Evolutionary conservation across 2,113 vertebrate genomes (phyloP), one percentile per base, ranked within the genome.

Genomic region (Lipophrys pholis): DNA sequence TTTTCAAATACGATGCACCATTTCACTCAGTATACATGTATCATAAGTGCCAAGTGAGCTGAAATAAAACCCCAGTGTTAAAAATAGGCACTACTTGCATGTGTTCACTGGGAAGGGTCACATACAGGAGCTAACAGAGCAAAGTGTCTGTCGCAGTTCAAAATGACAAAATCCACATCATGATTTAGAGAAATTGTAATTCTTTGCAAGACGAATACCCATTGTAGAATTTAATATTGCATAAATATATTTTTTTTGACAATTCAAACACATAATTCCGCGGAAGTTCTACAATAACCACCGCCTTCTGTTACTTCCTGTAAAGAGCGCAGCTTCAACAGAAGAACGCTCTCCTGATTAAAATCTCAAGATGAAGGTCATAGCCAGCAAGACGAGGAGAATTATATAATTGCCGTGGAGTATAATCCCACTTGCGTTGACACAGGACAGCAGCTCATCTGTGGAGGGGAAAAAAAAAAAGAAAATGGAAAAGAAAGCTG

Each of bases 391-490:
- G 43, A 84, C 39, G 6, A 90, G 6, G 7, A 82, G 52, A 9
- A 76, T 12, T 6, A 5, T 30, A 50, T 69, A 58, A 45, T 69
- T 79, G 17, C 7, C 80, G 39, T 1, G 0, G n/a, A 78, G 46
- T 5, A 6, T 45, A 21, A 62, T 75, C 39, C 86, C 87, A 70
- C 59, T 71, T 59, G 14, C 50, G 15, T 39, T 58, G 3, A 41
- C 0, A 71, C 89, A 90, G 17, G 39, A 0, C 52, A 1, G 12
- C 49, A 85, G 73, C 3, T 79, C 57, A 75, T 89, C 89, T 90
- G 85, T 59, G 36, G 45, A 73, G 14, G 69, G 43, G 71, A 7
- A 66, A 10, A 8, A 0, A 81, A 1, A 56, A 7, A 40, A 7
- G 60, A n/a, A n/a, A n/a, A n/a, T n/a, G n/a, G n/a, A n/a, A n/a